A percentile compares a stretch with the other conserved stretches of the same genome.
Evolutionary conservation across 1,140 invertebrate species (phyloP).

Genomic region (Drosophila parvula): DNA sequence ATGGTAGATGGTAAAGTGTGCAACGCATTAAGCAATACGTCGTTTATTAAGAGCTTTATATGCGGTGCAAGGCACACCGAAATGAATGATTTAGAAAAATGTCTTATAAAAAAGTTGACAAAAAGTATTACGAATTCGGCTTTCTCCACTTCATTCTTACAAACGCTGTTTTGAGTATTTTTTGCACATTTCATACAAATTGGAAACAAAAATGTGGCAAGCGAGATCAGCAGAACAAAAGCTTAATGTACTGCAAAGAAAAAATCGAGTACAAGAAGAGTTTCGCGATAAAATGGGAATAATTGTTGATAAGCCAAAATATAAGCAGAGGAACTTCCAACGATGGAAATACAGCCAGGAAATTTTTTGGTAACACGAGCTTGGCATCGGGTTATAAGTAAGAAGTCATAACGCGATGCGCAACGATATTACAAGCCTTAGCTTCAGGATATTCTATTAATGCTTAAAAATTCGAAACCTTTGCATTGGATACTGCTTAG

Average conservation of each 20-base stretch:
- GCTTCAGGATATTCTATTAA: slow-evolving; percentile 5
- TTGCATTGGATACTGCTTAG: slow-evolving; percentile 13
- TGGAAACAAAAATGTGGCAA: slow-evolving; percentile 10
- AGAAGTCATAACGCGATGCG: slow-evolving; percentile 10
- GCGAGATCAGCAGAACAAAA: too few relatives aligned
- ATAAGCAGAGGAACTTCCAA: slow-evolving; percentile 6
- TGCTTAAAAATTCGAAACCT: slow-evolving; percentile 5
- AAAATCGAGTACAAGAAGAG: background rate
- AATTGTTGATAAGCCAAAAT: slow-evolving; percentile 6
- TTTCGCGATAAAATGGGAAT: slow-evolving; percentile 9
- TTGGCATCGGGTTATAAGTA: slow-evolving; percentile 11
- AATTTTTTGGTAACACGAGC: slow-evolving; percentile 3
- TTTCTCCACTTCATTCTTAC: background rate
- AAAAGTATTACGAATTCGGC: too few relatives aligned
- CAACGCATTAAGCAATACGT: too few relatives aligned
- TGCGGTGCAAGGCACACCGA: background rate
- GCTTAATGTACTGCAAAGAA: slow-evolving; percentile 8
- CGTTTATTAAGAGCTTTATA: too few relatives aligned
- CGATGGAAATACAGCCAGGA: slow-evolving; percentile 8
- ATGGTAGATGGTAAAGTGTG: too few relatives aligned
- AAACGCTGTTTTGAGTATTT: background rate
- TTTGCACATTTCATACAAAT: slow-evolving; percentile 4
- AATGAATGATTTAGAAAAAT: slow-evolving; percentile 10
- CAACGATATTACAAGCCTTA: slow-evolving; percentile 10
- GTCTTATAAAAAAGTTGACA: slow-evolving; percentile 4